phyloP scores from a whole-genome alignment of 2,113 vertebrate genomes.

The Otus sunia region DNA sequence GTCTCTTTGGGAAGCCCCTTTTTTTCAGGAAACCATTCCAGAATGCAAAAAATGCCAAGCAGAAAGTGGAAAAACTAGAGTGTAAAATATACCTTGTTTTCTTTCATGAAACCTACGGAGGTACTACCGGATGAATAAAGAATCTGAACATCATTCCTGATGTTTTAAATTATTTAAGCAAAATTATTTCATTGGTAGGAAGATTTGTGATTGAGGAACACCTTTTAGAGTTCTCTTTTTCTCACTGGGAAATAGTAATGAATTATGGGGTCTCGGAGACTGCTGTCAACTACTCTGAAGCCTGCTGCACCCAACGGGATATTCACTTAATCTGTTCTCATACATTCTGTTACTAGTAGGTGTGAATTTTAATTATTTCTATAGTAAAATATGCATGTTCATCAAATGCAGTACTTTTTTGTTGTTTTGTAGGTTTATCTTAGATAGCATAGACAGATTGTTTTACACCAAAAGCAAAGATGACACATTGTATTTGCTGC shows the following conservation, averaged over 20 bases:
- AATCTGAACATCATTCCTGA: background rate
- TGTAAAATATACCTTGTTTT: background rate
- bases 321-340: constrained; percentile 1
- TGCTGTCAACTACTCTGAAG: background rate
- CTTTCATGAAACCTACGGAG: background rate
- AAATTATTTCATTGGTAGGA: background rate
- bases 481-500: background rate
- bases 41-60: background rate
- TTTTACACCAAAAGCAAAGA: background rate
- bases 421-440: background rate
- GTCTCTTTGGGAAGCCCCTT: constrained; percentile 20
- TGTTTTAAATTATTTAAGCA: background rate
- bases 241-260: background rate
- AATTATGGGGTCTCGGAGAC: background rate
- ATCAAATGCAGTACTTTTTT: background rate
- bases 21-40: constrained; percentile 7
- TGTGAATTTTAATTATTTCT: background rate
- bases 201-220: background rate
- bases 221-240: background rate
- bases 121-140: background rate
- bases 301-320: background rate
- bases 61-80: background rate
- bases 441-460: background rate
- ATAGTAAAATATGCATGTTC: background rate
- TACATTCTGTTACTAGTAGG: background rate